Evolutionary conservation across 2,113 vertebrate species (phyloP), one percentile per base, ranked within the genome.

Genomic region (Apteryx owenii): DNA sequence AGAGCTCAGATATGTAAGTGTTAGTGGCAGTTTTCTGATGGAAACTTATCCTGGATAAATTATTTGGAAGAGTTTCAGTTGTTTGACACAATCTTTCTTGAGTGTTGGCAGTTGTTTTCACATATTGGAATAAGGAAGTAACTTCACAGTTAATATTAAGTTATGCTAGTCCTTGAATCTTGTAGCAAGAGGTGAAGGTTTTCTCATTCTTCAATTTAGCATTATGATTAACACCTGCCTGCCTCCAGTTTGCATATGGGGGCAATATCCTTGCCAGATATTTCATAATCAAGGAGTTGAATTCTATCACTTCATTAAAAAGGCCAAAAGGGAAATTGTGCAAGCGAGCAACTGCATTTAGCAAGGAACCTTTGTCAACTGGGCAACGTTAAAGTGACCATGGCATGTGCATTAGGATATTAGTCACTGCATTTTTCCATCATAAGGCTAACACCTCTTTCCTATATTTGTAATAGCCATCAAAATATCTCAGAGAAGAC

Each of bases 101-200:
- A 68, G 33, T 71, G n/a, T 38, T 95, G 80, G 40, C 68, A 86
- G 36, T 81, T 94, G 68, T 91, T 91, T 91, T 81, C 68, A 86
- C 33, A n/a, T 72, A 60, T 19, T 65, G 58, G 48, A 94, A 66
- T 71, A 84, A 54, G n/a, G 26, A 23, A 81, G 60, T 73, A 64
- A 88, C 28, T 88, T 86, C 46, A 65, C 17, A 40, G 36, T 54
- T 88, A 85, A 20, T 82, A 50, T 20, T 26, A 85, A 58, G 16
- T 66, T 84, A 80, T 65, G 81, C 33, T 93, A 46, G 86, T 86
- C 42, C 25, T 76, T 64, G 25, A 89, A 20, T 81, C 36, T 72
- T 84, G 16, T 23, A 68, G 56, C 8, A 78, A 40, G n/a, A 84
- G 38, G 50, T 54, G 13, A 81, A 78, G 50, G 23, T 78, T 78